A percentile compares a stretch with the other conserved stretches of the same genome.
phyloP scores from a whole-genome alignment of 2,113 vertebrate genomes.

The Xenopus tropicalis region DNA sequence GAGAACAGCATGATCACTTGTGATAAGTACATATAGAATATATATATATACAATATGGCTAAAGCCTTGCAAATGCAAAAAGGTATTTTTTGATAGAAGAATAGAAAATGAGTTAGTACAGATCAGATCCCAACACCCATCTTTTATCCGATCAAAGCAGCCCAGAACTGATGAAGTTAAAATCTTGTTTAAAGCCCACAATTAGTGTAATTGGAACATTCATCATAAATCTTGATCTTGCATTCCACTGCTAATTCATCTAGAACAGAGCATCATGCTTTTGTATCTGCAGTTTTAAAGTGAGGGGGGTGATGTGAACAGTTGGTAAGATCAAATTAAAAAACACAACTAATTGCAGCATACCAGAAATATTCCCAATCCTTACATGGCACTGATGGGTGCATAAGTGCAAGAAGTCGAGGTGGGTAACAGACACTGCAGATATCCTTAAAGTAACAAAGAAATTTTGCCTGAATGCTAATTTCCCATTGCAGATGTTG shows the following conservation, averaged over 20 bases:
- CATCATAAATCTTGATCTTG: constrained; percentile 38
- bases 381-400: constrained; percentile 38
- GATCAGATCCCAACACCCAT: constrained; percentile 38
- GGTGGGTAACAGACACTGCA: constrained; percentile 26
- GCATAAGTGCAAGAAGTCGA: constrained; percentile 42
- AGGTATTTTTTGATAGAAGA: no score
- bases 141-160: constrained; percentile 38
- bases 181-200: constrained; percentile 43
- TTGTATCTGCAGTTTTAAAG: no score
- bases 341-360: constrained; percentile 46
- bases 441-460: constrained; percentile 65
- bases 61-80: no score
- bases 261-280: constrained; percentile 12
- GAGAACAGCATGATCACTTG: no score
- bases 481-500: constrained; percentile 75
- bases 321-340: neutral
- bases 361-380: constrained; percentile 48
- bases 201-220: constrained; percentile 44
- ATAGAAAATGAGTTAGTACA: constrained; percentile 15
- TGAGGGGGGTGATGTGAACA: constrained; percentile 24
- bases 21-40: no score
- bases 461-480: constrained; percentile 58
- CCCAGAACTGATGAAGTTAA: constrained; percentile 29
- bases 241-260: constrained; percentile 41
- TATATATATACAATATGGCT: no score